Evolutionary conservation across 2,888 invertebrate species (phyloP).

Genomic region (Lordiphosa andalusiaca): DNA sequence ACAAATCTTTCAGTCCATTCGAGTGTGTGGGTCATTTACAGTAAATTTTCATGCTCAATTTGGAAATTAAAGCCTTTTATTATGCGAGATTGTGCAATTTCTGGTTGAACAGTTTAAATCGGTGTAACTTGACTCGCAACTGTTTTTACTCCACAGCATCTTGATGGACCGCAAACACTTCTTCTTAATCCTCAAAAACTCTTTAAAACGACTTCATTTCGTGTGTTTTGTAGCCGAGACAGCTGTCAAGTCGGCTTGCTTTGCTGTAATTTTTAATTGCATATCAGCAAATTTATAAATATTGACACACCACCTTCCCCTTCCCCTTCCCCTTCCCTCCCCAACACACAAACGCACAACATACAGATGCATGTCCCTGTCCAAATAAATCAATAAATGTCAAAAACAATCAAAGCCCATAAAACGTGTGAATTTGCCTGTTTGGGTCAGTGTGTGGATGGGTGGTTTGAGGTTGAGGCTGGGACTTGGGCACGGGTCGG

Average conservation of each 20-base stretch:
- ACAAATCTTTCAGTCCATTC: no score
- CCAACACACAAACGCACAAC: neutral
- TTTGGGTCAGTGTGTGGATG: constrained; percentile 16
- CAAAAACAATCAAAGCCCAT: constrained; percentile 55
- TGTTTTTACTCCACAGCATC: no score
- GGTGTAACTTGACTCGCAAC: no score
- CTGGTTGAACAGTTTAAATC: no score
- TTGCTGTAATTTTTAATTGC: constrained; percentile 60
- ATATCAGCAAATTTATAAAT: constrained; percentile 52
- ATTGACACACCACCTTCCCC: constrained; percentile 33
- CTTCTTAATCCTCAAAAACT: no score
- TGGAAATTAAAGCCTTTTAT: no score
- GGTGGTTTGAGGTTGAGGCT: constrained; percentile 4
- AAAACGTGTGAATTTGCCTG: constrained; percentile 31
- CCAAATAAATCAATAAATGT: constrained; percentile 60
- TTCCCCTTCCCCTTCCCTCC: neutral
- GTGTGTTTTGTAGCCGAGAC: constrained; percentile 22
- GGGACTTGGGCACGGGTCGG: constrained; percentile 3
- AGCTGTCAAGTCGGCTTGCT: constrained; percentile 40
- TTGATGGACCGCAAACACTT: no score
- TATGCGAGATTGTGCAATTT: no score
- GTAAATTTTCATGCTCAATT: no score
- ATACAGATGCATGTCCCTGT: constrained; percentile 10
- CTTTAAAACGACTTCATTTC: no score
- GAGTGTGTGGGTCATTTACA: no score